Conservation (phyloP, 2,888 invertebrate species). For the Drosophila kuntzei region DNA sequence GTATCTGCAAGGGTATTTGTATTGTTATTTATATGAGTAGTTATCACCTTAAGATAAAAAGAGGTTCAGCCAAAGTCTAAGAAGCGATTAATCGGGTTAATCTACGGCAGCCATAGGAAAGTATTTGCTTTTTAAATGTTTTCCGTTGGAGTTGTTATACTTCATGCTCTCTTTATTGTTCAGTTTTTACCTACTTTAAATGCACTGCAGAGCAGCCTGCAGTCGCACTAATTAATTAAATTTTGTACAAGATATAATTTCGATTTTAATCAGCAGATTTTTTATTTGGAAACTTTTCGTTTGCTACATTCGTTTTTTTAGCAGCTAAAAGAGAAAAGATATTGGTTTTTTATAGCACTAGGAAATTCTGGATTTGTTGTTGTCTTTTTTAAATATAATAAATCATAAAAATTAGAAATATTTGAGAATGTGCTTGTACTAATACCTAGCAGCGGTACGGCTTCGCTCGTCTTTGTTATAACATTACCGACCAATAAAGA, state of each 20-base stretch:
- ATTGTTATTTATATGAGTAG: not conserved
- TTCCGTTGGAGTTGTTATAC: slow-evolving; percentile 53
- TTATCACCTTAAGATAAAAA: slow-evolving; percentile 27
- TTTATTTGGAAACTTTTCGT: slow-evolving; percentile 51
- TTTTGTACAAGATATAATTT: slow-evolving; percentile 65
- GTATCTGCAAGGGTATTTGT: slow-evolving; percentile 31
- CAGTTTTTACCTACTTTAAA: slow-evolving; percentile 71
- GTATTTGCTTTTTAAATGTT: slow-evolving; percentile 30
- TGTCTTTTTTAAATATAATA: slow-evolving; percentile 41
- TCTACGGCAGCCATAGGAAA: slow-evolving; percentile 50
- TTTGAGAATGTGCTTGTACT: slow-evolving; percentile 45
- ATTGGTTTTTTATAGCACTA: slow-evolving; percentile 58
- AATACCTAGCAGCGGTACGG: slow-evolving; percentile 98
- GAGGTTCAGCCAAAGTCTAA: slow-evolving; percentile 79
- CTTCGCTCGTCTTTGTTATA: slow-evolving; percentile 99
- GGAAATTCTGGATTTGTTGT: slow-evolving; percentile 48
- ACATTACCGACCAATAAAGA: slow-evolving; percentile 99
- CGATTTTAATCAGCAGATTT: slow-evolving; percentile 51
- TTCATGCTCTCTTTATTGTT: slow-evolving; percentile 61
- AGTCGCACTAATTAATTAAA: slow-evolving; percentile 46
- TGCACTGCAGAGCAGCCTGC: slow-evolving; percentile 50
- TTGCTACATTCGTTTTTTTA: slow-evolving; percentile 65
- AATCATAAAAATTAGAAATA: slow-evolving; percentile 52
- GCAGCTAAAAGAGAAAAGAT: slow-evolving; percentile 73
- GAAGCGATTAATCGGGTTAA: slow-evolving; percentile 31